Percentiles rank a stretch among this genome's conserved stretches.
phyloP scores from a whole-genome alignment of 2,113 vertebrate genomes.

The Mormoops blainvillei region DNA sequence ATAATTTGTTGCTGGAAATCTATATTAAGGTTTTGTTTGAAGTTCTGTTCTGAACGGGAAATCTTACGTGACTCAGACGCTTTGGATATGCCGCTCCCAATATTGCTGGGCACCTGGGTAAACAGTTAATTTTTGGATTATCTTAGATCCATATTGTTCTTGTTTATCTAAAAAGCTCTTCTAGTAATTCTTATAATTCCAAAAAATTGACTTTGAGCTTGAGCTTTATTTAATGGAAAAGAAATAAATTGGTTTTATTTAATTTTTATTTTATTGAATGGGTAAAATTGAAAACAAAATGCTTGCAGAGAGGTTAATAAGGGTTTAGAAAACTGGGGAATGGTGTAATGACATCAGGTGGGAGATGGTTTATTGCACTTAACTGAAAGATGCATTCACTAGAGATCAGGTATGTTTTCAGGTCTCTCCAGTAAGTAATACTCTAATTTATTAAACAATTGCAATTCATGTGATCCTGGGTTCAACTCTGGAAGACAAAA shows the following conservation, averaged over 20 bases:
- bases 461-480: background rate
- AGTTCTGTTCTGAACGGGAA: background rate
- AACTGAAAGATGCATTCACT: background rate
- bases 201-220: background rate
- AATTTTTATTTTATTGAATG: background rate
- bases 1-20: slow-evolving; percentile 6
- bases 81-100: background rate
- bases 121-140: background rate
- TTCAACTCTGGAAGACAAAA: background rate
- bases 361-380: background rate
- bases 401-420: background rate
- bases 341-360: background rate
- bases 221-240: background rate
- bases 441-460: background rate
- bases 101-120: background rate
- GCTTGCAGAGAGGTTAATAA: background rate
- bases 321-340: background rate
- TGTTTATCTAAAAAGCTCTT: slow-evolving; percentile 1
- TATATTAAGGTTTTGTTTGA: slow-evolving; percentile 76
- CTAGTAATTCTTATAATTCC: background rate
- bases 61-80: background rate
- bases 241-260: background rate
- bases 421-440: background rate
- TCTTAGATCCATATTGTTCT: background rate
- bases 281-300: background rate